Evolutionary conservation across 2,888 invertebrate species (phyloP).

Genomic region (Tipula helvola): DNA sequence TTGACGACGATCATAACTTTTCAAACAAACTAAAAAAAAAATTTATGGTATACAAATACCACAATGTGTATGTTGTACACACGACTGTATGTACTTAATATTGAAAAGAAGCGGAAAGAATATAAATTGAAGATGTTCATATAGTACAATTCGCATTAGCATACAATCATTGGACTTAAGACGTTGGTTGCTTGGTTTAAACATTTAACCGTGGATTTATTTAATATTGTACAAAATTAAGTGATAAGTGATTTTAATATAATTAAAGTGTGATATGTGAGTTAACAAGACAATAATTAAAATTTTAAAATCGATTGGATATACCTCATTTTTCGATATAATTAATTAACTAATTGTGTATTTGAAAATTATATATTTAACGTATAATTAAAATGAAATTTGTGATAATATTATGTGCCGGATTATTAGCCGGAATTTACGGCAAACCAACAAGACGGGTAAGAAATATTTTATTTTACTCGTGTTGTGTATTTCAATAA

Average conservation of each 20-base stretch:
- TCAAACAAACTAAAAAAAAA: background rate
- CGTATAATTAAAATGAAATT: background rate
- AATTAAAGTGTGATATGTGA: background rate
- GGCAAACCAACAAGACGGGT: background rate
- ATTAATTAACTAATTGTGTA: background rate
- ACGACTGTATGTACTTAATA: background rate
- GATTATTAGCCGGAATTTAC: background rate
- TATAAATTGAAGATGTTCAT: slow-evolving; percentile 8
- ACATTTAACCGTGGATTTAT: background rate
- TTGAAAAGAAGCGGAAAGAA: background rate
- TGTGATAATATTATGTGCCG: background rate
- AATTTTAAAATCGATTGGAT: background rate
- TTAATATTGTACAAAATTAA: background rate
- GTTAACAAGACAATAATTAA: background rate
- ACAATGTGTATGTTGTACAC: background rate
- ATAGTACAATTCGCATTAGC: slow-evolving; percentile 4
- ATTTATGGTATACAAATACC: background rate
- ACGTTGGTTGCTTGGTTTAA: background rate
- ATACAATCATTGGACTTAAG: background rate
- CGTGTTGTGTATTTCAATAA: background rate
- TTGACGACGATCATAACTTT: background rate
- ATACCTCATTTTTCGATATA: background rate
- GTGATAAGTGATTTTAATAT: background rate
- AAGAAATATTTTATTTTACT: background rate
- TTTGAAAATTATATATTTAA: background rate